Conservation (phyloP, 2,113 vertebrate species). For the Salvelinus fontinalis region DNA sequence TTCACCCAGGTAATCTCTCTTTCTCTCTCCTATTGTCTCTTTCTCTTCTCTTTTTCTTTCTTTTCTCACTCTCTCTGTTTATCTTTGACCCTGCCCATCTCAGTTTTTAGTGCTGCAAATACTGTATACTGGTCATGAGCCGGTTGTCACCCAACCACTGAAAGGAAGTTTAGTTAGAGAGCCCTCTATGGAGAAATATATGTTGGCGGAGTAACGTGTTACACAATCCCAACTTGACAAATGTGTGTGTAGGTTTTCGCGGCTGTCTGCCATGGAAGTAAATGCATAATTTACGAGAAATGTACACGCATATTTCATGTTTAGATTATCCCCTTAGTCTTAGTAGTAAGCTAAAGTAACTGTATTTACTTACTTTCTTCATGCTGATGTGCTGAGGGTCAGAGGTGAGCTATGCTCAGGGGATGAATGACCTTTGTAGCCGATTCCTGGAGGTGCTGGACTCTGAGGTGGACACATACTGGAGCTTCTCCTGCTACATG, state of each 20-base stretch:
- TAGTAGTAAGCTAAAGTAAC: no score
- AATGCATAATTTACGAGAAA: no score
- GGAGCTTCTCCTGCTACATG: constrained; percentile 80
- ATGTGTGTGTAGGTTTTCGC: neutral
- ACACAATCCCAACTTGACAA: neutral
- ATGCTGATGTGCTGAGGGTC: neutral
- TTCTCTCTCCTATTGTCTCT: neutral
- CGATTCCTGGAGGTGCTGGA: constrained; percentile 79
- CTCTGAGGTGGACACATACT: constrained; percentile 79
- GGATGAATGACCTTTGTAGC: constrained; percentile 82
- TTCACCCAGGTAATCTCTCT: constrained; percentile 77
- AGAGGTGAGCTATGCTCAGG: constrained; percentile 82
- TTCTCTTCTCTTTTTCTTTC: neutral
- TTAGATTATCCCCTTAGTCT: no score
- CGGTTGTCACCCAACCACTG: no score
- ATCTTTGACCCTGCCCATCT: no score
- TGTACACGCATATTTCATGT: no score
- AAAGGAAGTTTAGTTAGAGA: neutral
- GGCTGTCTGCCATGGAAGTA: neutral
- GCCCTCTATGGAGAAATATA: neutral
- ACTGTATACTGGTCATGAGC: no score
- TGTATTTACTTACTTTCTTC: neutral
- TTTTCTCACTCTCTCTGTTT: neutral
- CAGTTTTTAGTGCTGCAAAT: no score
- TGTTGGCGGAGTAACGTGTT: no score